phyloP scores from a whole-genome alignment of 2,113 vertebrate genomes.

The Prinia subflava region DNA sequence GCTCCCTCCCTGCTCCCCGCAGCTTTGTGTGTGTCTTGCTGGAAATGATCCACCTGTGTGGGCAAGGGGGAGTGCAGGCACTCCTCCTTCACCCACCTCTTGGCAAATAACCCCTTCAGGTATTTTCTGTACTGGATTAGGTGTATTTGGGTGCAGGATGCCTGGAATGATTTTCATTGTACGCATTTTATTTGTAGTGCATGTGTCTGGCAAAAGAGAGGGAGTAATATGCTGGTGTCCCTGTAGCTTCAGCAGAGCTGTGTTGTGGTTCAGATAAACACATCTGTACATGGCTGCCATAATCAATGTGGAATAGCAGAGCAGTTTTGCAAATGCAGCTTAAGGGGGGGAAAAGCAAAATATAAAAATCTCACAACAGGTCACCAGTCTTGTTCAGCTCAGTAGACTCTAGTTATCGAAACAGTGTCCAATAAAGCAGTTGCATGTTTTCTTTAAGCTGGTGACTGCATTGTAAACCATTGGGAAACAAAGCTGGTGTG shows the following conservation, averaged over 20 bases:
- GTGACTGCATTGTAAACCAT: slow-evolving; percentile 52
- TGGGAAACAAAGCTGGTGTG: slow-evolving; percentile 65
- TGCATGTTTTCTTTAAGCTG: slow-evolving; percentile 49
- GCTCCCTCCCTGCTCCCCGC: neutral
- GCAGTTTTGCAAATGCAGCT: slow-evolving; percentile 60
- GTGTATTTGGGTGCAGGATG: neutral
- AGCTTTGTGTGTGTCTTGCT: neutral
- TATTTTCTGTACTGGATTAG: neutral
- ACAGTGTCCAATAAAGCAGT: slow-evolving; percentile 9
- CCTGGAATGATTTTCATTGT: neutral
- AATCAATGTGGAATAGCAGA: slow-evolving; percentile 68
- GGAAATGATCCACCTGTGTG: slow-evolving; percentile 17
- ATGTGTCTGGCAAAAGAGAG: neutral
- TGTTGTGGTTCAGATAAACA: slow-evolving; percentile 60
- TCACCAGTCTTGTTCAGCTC: slow-evolving; percentile 44
- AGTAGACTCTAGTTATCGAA: slow-evolving; percentile 46
- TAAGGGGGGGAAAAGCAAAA: neutral
- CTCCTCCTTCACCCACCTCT: neutral
- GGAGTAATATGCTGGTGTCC: neutral
- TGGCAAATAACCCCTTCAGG: neutral
- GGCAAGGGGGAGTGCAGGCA: neutral
- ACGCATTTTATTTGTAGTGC: neutral
- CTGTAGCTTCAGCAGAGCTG: slow-evolving; percentile 50
- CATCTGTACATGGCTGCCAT: slow-evolving; percentile 60
- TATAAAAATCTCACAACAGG: neutral